A percentile compares a stretch with the other conserved stretches of the same genome.
These are phyloP conservation scores for Haplochromis vanheusdeni DNA, from an alignment of 2,113 vertebrate genomes.

Conservation along the genomic window DNA sequence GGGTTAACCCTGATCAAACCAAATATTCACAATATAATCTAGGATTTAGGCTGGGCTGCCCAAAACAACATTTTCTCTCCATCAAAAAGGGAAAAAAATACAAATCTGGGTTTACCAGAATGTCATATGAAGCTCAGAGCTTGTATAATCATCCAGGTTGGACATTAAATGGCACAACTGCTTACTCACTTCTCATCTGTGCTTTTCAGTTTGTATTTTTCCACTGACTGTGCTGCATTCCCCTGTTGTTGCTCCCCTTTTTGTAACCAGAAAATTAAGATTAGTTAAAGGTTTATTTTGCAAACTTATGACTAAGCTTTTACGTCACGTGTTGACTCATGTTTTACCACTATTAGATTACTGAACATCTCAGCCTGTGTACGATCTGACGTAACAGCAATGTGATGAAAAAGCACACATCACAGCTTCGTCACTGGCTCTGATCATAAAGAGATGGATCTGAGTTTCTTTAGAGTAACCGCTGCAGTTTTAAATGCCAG, in stretches of 20 bases:
- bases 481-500: not conserved
- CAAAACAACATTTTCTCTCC: slow-evolving; percentile 27
- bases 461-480: slow-evolving; percentile 24
- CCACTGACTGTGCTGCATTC: not conserved
- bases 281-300: slow-evolving; percentile 4
- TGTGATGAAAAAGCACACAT: slow-evolving; percentile 8
- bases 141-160: not conserved
- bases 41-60: slow-evolving; percentile 43
- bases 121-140: not conserved
- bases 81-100: not conserved
- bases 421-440: slow-evolving; percentile 22
- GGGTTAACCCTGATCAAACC: slow-evolving; percentile 56
- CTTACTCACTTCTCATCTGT: not conserved
- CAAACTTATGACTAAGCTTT: not conserved
- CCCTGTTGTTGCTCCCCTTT: not conserved
- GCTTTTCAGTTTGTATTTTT: not conserved
- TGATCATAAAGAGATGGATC: slow-evolving; percentile 17
- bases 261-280: not conserved
- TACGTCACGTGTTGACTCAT: not conserved
- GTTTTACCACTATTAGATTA: not conserved
- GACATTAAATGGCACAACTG: not conserved
- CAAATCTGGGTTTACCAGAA: slow-evolving; percentile 34
- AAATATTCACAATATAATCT: slow-evolving; percentile 62
- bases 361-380: not conserved
- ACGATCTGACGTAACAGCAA: not conserved